A percentile compares a stretch with the other conserved stretches of the same genome.
These are phyloP conservation scores for Melanostoma scalare DNA, from an alignment of 2,888 invertebrate genomes.

Conservation along the genomic window DNA sequence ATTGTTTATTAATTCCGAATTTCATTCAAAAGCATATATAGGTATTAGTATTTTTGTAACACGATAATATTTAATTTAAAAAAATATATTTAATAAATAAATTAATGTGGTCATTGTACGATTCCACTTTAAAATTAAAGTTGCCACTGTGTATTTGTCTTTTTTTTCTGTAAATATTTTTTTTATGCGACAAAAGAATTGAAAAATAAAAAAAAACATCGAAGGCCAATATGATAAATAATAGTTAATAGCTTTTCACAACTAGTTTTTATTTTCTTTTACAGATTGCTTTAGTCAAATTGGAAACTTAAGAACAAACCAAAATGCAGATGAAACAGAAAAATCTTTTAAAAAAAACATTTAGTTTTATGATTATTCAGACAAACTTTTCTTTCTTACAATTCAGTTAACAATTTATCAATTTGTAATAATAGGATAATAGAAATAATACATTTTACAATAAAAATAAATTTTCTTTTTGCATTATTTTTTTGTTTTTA, in stretches of 20 bases:
- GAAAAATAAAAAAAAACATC: slow-evolving; percentile 18
- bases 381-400: slow-evolving; percentile 49
- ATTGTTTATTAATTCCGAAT: slow-evolving; percentile 14
- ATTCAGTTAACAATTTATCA: slow-evolving; percentile 60
- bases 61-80: slow-evolving; percentile 35
- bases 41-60: slow-evolving; percentile 14
- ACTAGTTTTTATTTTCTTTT: background rate
- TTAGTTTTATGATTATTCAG: slow-evolving; percentile 1
- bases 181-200: background rate
- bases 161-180: slow-evolving; percentile 16
- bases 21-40: slow-evolving; percentile 29
- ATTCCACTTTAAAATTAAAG: slow-evolving; percentile 44
- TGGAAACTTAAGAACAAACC: slow-evolving; percentile 28
- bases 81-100: slow-evolving; percentile 43
- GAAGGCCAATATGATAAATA: slow-evolving; percentile 50
- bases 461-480: slow-evolving; percentile 47
- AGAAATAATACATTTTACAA: slow-evolving; percentile 62
- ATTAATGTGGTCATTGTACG: background rate
- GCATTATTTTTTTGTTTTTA: slow-evolving; percentile 60
- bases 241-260: slow-evolving; percentile 17
- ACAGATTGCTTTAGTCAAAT: slow-evolving; percentile 29
- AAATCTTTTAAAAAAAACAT: slow-evolving; percentile 31
- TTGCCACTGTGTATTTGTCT: slow-evolving; percentile 40
- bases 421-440: slow-evolving; percentile 47
- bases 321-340: background rate